Conservation (phyloP, 2,113 vertebrate species). For the Hippocampus abdominalis region DNA sequence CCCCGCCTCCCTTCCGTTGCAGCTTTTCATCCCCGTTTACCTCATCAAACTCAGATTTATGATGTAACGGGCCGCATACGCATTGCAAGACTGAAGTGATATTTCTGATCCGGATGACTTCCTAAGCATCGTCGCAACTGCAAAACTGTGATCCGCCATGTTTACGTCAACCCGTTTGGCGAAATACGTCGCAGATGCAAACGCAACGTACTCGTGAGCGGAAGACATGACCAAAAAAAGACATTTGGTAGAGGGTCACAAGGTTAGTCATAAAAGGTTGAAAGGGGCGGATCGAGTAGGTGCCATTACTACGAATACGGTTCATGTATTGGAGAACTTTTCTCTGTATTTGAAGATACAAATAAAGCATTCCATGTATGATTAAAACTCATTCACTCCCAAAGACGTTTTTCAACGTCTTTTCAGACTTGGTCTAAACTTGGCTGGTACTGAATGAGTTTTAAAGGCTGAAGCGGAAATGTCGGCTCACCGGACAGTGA, state of each 20-base stretch:
- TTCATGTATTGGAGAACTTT: too few relatives aligned
- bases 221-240: background rate
- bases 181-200: background rate
- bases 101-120: background rate
- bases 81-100: conserved; percentile 3
- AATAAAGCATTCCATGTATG: too few relatives aligned
- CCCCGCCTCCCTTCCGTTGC: conserved; percentile 1
- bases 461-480: background rate
- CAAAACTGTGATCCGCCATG: background rate
- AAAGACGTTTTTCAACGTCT: too few relatives aligned
- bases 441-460: background rate
- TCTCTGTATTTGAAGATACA: too few relatives aligned
- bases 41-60: background rate
- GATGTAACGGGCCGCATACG: conserved; percentile 6
- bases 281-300: too few relatives aligned
- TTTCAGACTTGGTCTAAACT: background rate
- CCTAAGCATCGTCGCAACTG: background rate
- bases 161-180: background rate
- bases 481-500: background rate
- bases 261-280: too few relatives aligned
- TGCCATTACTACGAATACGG: too few relatives aligned
- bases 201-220: background rate
- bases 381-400: too few relatives aligned
- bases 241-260: background rate
- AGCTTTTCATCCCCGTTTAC: background rate